Base-by-base conservation (phyloP, 1,140 invertebrate genomes). In the Drosophila gunungcola region DNA sequence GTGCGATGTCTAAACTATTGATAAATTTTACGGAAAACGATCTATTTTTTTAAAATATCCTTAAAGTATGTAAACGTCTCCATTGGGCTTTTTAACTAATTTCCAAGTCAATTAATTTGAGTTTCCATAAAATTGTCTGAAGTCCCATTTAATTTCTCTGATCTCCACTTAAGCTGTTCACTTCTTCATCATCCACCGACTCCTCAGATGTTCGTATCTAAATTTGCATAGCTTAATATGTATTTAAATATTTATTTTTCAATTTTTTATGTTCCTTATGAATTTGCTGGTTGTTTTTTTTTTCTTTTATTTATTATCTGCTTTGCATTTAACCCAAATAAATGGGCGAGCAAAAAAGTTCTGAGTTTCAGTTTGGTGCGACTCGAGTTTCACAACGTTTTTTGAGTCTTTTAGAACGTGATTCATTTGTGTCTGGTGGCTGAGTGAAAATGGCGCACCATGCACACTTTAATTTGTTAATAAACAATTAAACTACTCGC, bases 181-280 rank as follows among this genome's bases (percentile, higher is more conserved):
- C 57, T 62, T 51, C 60, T 64, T 12, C 65, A 38, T 5, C 61
- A 41, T 13, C 49, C 46, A 45, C 38, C 46, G 42, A 36, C 25
- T 61, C 13, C 16, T 46, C 11, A 45, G 42, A 46, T 67, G 34
- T 54, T 82, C 58, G 72, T 16, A 64, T 65, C 48, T 39, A 13
- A 49, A 82, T 86, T 86, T 83, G 82, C 75, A 86, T 86, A 88
- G 52, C 61, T 82, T 88, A 86, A 79, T 88, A 79, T 86, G 84
- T 81, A 67, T 86, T 69, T 74, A 74, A 76, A 64, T 74, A 67
- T 75, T 75, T 75, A 75, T 68, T 62, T 72, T 48, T 38, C 34
- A 70, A 38, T 86, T 46, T 61, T 63, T 57, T 62, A 61, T 48
- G 25, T 54, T 78, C 21, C 53, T 76, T 65, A 74, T 78, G 79